Percentiles rank a stretch among this genome's conserved stretches.
phyloP scores from a whole-genome alignment of 2,113 vertebrate species.

The Sarotherodon lohbergeri region DNA sequence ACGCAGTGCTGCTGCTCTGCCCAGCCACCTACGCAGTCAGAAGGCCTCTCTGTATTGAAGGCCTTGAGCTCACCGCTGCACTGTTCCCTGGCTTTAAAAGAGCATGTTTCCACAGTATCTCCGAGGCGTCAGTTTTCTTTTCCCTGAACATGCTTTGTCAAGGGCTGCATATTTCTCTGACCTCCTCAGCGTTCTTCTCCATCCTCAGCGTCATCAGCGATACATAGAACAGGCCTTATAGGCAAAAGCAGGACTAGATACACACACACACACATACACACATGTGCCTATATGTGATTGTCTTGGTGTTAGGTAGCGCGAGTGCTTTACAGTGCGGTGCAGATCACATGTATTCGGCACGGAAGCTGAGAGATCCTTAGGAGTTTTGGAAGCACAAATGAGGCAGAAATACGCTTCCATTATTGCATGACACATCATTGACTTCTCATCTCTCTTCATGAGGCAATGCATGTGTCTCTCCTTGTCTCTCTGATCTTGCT shows the following conservation, averaged over 20 bases:
- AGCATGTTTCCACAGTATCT: background rate
- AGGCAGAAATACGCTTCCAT: conserved; percentile 47
- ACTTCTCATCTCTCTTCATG: conserved; percentile 33
- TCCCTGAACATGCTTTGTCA: background rate
- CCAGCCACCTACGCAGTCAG: conserved; percentile 31
- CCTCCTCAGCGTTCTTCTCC: background rate
- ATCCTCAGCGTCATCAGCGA: background rate
- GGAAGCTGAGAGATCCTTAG: conserved; percentile 13
- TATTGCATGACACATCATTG: conserved; percentile 48
- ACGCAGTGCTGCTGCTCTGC: background rate
- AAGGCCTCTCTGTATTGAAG: background rate
- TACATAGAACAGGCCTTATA: background rate
- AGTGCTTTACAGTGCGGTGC: background rate
- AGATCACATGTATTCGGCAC: background rate
- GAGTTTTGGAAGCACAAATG: conserved; percentile 42
- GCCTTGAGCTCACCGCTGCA: conserved; percentile 37
- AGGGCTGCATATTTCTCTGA: background rate
- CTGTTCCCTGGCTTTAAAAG: conserved; percentile 9
- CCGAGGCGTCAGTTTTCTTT: background rate
- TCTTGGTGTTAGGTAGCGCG: background rate
- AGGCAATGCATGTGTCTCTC: background rate
- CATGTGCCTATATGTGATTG: background rate
- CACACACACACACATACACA: background rate
- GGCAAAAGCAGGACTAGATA: background rate
- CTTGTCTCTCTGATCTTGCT: background rate